Evolutionary conservation across 2,113 vertebrate genomes (phyloP), one percentile per base, ranked within the genome.

Genomic region (Crotalus tigris): DNA sequence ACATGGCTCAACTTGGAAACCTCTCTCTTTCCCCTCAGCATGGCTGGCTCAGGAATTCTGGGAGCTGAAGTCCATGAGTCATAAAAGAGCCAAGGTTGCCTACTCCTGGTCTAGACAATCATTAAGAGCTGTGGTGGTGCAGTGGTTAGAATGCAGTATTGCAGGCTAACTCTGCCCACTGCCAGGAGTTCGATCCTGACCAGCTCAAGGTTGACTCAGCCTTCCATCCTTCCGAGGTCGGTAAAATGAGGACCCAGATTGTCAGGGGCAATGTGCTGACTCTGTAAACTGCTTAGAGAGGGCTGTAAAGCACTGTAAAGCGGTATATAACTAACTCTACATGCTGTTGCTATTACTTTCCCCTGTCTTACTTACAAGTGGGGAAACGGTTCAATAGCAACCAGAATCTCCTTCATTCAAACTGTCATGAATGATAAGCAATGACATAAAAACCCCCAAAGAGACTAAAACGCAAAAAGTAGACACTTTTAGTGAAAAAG

Each of bases 351-450:
- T 6, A 0, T n/a, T 69, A 93, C 69, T 88, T 94, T 90, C 33
- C 24, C 93, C 92, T 91, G 87, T 4, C 93, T 92, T 10, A 2
- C 69, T 13, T 21, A 57, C 94, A 55, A 90, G 4, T 24, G 24
- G 46, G 21, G 44, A 23, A 15, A 44, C 24, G 3, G 23, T 0
- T 53, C 93, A 88, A 55, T 87, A 46, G 0, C 61, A 90, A 91
- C 54, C 1, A 54, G 55, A 15, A 46, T 93, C 44, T 87, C 55
- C 93, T 88, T 55, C 93, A 94, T 58, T 53, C 61, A 15, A 92
- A 85, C 49, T 61, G 89, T 58, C 91, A 95, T n/a, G 33, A 21
- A 44, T 44, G 9, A 81, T 1, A 81, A 44, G 5, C 75, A 69
- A 6, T 0, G 0, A 81, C 15, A 81, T 1, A 19, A 2, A 39